Conservation (phyloP, 2,113 vertebrate genomes). For the Vanacampus margaritifer region DNA sequence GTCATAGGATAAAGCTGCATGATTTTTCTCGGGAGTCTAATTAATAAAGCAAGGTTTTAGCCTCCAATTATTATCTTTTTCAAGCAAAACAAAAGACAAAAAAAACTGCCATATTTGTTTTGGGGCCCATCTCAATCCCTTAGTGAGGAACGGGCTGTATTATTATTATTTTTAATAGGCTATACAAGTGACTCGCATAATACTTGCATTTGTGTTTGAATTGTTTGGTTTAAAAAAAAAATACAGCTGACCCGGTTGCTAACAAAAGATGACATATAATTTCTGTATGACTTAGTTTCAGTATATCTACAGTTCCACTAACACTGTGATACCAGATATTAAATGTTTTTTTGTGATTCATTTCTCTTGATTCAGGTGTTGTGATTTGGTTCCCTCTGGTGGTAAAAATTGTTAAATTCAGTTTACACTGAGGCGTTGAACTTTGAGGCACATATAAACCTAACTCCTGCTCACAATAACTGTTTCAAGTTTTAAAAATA, state of each 20-base stretch:
- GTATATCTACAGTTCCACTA: conserved; percentile 80
- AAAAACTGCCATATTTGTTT: conserved; percentile 17
- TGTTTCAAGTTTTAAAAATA: neutral
- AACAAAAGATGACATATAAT: conserved; percentile 46
- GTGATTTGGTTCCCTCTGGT: conserved; percentile 31
- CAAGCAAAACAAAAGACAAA: neutral
- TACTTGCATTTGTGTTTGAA: conserved; percentile 29
- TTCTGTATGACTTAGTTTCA: conserved; percentile 63
- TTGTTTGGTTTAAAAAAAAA: conserved; percentile 18
- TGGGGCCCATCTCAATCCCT: conserved; percentile 11
- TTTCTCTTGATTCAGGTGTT: conserved; percentile 14
- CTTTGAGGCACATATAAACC: neutral
- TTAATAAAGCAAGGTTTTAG: conserved; percentile 48
- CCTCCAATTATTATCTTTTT: conserved; percentile 14
- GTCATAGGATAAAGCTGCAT: conserved; percentile 59
- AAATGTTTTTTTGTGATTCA: conserved; percentile 58
- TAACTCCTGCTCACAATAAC: neutral
- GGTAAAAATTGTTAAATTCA: conserved; percentile 8
- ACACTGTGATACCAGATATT: conserved; percentile 86
- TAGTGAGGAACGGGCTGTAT: neutral
- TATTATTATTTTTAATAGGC: neutral
- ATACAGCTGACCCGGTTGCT: neutral
- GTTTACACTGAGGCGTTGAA: neutral
- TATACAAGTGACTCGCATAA: conserved; percentile 16
- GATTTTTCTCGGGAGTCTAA: conserved; percentile 53